Evolutionary conservation across 2,113 vertebrate species (phyloP), one percentile per base, ranked within the genome.

Genomic region (Upupa epops): DNA sequence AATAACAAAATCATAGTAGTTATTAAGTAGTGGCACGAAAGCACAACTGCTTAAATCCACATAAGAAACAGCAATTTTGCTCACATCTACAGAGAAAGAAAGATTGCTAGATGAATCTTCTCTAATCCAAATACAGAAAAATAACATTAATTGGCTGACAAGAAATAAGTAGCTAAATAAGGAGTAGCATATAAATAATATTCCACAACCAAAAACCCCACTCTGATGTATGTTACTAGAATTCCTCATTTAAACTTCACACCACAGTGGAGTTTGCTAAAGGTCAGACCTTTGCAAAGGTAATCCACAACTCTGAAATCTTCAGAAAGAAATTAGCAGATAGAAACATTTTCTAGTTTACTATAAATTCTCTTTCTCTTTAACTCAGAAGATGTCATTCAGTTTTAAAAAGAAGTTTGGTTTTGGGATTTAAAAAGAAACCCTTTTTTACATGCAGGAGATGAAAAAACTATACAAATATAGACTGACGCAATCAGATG

Each of bases 61-160:
- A 36, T 21, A 87, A 88, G 80, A 65, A 89, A 31, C 34, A 76
- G 61, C 45, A 90, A 88, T 90, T 96, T 95, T 91, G 5, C n/a
- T 86, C 80, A 78, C 20, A 78, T 34, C n/a, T 93, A 84, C 29
- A 69, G 85, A 88, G 74, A 52, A 80, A 65, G 80, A 26, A 46
- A 1, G 77, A 76, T 75, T 94, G 21, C 59, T 70, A 61, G 63
- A 66, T 63, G n/a, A 89, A 28, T 88, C 46, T 9, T 79, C 66
- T 80, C 73, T 76, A 90, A 90, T 48, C 64, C 66, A 89, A 93
- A 95, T 84, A 72, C 15, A 70, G 78, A 86, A 96, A 93, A 94
- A 74, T 25, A 91, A 93, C 34, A 42, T 2, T 65, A 52, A 89
- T 40, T 21, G 69, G 51, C 25, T 94, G 75, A 48, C 46, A 90